Base-by-base conservation (phyloP, 2,797 vertebrate genomes). In the Hippocampus kuda region DNA sequence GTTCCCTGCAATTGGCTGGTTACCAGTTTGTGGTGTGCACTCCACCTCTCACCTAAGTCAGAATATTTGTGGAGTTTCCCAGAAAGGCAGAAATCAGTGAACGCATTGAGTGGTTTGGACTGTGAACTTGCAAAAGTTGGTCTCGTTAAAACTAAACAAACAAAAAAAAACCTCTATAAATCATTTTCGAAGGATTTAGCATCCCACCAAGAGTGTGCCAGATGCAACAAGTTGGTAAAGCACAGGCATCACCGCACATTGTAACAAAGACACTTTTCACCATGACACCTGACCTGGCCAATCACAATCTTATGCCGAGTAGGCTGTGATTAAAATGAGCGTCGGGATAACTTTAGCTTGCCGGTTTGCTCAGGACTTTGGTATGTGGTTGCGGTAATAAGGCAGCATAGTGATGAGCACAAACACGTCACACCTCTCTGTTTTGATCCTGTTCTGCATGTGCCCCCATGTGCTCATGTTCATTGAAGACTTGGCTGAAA, bases 361-460 rank as follows among this genome's bases (percentile, higher is more conserved):
- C 34, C 34, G 34, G 34, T 46, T 46, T 1, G 24, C 41, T 65
- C 42, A 46, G n/a, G n/a, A 65, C 62, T 46, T 46, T 26, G n/a
- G 62, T 65, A 65, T 44, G 20, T 64, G n/a, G 18, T 44, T 44
- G 11, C 44, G n/a, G n/a, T 65, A 65, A 46, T 46, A 22, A 64
- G 62, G 38, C 59, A 20, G 18, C 59, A 3, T 16, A 61, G 60
- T 63, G 34, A 24, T 57, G 57, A 60, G 24, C 30, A 34, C 41
- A 44, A 44, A 22, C 8, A 1, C 10, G 13, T 24, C n/a, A n/a
- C 60, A 41, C 30, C 18, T 63, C 11, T n/a, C 61, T n/a, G 38
- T 63, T 42, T 63, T 63, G n/a, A 46, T 9, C 62, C 15, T 59
- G 15, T 59, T 59, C 15, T 53, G 12, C 26, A 20, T 26, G 26